Conservation (phyloP, 2,797 vertebrate species). For the Geotrypetes seraphini region DNA sequence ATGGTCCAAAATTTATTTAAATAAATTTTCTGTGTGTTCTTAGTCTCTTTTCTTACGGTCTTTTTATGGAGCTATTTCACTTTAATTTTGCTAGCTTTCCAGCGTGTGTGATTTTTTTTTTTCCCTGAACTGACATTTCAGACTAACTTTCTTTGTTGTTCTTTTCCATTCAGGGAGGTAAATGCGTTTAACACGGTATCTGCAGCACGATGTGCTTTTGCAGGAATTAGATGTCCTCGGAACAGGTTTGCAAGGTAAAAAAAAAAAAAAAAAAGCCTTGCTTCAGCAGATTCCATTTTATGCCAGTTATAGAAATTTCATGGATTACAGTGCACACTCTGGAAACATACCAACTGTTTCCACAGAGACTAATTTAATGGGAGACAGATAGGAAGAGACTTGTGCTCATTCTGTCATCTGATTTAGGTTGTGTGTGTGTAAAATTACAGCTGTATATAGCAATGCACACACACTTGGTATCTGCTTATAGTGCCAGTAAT, state of each 20-base stretch:
- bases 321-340: slow-evolving; percentile 30
- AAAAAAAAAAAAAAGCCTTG: slow-evolving; percentile 39
- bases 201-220: too few relatives aligned
- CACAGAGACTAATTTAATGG: slow-evolving; percentile 33
- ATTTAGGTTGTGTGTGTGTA: background rate
- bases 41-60: slow-evolving; percentile 3
- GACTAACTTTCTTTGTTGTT: slow-evolving; percentile 1
- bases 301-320: slow-evolving; percentile 29
- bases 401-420: slow-evolving; percentile 14
- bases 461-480: rapidly evolving
- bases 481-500: background rate
- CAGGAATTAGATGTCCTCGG: too few relatives aligned
- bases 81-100: slow-evolving; percentile 17
- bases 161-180: slow-evolving; percentile 1
- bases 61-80: too few relatives aligned
- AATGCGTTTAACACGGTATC: too few relatives aligned
- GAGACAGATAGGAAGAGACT: slow-evolving; percentile 15
- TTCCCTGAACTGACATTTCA: too few relatives aligned
- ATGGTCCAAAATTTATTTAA: too few relatives aligned
- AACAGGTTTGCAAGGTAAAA: slow-evolving; percentile 16
- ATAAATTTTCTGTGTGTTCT: too few relatives aligned
- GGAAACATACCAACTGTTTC: slow-evolving; percentile 37
- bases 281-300: slow-evolving; percentile 29
- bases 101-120: too few relatives aligned
- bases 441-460: background rate